Evolutionary conservation across 1,140 invertebrate genomes (phyloP).

Genomic region (Ridgeia piscesae): DNA sequence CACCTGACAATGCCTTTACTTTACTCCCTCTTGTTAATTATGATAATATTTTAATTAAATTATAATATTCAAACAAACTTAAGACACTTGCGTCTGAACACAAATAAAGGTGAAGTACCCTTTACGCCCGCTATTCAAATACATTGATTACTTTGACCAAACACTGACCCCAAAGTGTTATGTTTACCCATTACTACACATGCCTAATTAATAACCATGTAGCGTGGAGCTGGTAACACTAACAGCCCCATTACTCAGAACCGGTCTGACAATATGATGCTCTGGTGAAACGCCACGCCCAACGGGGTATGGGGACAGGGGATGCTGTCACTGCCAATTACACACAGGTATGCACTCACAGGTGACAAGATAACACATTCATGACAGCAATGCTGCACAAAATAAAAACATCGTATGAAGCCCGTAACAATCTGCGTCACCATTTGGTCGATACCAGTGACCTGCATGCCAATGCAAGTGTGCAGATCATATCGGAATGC

Average conservation of each 20-base stretch:
- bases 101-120: background rate
- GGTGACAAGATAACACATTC: background rate
- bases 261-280: background rate
- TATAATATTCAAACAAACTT: background rate
- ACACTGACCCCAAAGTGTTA: background rate
- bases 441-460: background rate
- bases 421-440: background rate
- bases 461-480: background rate
- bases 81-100: background rate
- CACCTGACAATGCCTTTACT: background rate
- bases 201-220: background rate
- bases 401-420: background rate
- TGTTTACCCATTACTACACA: background rate
- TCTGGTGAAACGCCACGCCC: background rate
- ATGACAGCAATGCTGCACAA: background rate
- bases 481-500: background rate
- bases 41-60: background rate
- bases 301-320: background rate
- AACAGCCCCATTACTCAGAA: background rate
- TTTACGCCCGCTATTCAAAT: background rate
- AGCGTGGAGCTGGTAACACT: background rate
- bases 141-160: background rate
- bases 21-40: background rate
- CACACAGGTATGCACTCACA: background rate
- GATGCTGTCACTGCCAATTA: background rate